These are phyloP conservation scores for Amphiura filiformis DNA, from an alignment of 35 echinoderm and acorn worm genomes.

Conservation along the genomic window DNA sequence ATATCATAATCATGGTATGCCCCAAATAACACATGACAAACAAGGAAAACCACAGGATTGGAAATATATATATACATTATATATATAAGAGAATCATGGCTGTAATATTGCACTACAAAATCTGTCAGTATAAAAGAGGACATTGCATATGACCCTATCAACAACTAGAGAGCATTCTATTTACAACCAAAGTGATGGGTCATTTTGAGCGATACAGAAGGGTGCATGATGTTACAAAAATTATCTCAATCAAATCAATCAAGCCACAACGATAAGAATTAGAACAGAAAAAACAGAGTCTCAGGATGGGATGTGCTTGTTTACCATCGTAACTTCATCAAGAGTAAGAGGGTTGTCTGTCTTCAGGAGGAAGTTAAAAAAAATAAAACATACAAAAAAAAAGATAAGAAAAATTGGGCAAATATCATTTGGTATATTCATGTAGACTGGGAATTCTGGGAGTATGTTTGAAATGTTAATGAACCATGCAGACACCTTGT, in stretches of 20 bases:
- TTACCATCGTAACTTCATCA: constrained; percentile 4
- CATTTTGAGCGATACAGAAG: not conserved
- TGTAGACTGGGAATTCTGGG: not conserved
- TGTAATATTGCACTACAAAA: not conserved
- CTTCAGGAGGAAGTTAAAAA: not conserved
- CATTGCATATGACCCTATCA: not conserved
- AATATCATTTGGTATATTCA: not conserved
- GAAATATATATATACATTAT: not conserved
- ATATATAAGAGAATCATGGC: not conserved
- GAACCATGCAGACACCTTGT: not conserved
- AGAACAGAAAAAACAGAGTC: not conserved
- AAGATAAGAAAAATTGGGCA: not conserved
- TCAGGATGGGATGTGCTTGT: not conserved
- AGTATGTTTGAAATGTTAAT: not conserved
- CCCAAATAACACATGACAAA: not conserved
- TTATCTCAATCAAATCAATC: not conserved
- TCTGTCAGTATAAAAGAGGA: not conserved
- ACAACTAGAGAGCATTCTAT: not conserved
- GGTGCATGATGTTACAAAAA: not conserved
- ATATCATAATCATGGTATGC: not conserved
- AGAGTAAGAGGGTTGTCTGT: not conserved
- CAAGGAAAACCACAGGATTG: not conserved
- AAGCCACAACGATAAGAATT: not conserved
- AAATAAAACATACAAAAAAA: too few relatives aligned
- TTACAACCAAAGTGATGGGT: not conserved